Conservation (phyloP, 2,797 vertebrate genomes). For the Gymnoscopelus braueri region DNA sequence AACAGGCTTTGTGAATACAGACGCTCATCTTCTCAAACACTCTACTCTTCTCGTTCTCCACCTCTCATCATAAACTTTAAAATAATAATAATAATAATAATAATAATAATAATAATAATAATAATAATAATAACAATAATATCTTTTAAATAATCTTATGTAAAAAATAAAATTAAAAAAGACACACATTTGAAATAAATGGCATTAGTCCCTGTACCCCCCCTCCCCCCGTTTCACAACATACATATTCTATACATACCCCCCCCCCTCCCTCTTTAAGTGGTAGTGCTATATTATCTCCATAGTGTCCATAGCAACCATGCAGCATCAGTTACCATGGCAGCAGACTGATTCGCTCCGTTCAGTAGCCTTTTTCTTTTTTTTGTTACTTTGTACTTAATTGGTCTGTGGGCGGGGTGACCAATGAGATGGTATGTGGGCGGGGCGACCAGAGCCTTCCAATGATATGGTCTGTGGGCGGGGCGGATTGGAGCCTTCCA, state of each 20-base stretch:
- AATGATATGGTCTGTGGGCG: too few species aligned
- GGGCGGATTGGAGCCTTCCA: too few species aligned
- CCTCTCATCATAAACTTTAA: constrained; percentile 50
- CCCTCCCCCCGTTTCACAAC: constrained; percentile 14
- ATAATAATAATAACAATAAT: constrained; percentile 70
- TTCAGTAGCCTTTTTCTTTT: too few species aligned
- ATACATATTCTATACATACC: constrained; percentile 65
- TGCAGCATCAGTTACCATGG: constrained; percentile 33
- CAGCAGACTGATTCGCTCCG: constrained; percentile 43
- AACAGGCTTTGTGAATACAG: not conserved
- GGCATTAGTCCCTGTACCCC: constrained; percentile 38
- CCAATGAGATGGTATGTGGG: too few species aligned
- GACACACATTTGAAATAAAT: constrained; percentile 48
- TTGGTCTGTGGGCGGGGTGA: too few species aligned
- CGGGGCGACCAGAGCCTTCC: too few species aligned
- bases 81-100: constrained; percentile 66
- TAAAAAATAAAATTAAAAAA: constrained; percentile 77
- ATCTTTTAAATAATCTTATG: constrained; percentile 88
- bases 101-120: constrained; percentile 70
- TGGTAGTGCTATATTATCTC: not conserved
- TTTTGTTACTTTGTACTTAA: too few species aligned
- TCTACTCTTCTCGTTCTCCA: not conserved
- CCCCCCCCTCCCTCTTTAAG: not conserved
- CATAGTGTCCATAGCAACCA: not conserved
- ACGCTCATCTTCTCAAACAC: not conserved